A percentile compares a stretch with the other conserved stretches of the same genome.
Conservation (phyloP, 2,888 invertebrate species). For the Melolontha melolontha region DNA sequence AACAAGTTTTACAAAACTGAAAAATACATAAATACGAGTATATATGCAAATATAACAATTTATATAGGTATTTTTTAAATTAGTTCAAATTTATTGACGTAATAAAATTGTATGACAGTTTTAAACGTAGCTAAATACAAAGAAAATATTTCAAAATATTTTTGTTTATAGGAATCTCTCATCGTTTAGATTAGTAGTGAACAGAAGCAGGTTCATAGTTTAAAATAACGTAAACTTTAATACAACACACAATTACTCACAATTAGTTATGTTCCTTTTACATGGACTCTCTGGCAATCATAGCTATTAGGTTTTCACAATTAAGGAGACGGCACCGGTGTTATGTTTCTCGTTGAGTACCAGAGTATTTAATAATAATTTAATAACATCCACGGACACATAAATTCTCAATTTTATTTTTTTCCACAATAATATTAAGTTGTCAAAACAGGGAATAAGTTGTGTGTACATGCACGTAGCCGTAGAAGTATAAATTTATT, state of each 20-base stretch:
- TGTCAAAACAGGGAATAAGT: conserved; percentile 35
- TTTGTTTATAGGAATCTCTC: no score
- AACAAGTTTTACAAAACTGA: no score
- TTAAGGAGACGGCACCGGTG: conserved; percentile 1
- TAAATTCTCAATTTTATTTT: conserved; percentile 31
- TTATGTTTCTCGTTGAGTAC: conserved; percentile 34
- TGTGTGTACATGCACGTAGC: conserved; percentile 13
- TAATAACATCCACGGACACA: conserved; percentile 25
- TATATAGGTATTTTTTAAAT: no score
- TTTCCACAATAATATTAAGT: conserved; percentile 37
- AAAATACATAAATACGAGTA: no score
- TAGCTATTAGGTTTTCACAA: conserved; percentile 15
- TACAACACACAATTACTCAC: conserved; percentile 6
- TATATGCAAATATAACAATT: no score
- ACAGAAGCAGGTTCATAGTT: no score
- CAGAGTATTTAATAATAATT: conserved; percentile 32
- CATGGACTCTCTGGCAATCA: conserved; percentile 2
- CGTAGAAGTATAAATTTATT: conserved; percentile 38
- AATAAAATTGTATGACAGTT: no score
- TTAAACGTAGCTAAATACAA: no score
- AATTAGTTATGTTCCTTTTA: conserved; percentile 4
- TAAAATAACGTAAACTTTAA: conserved; percentile 10
- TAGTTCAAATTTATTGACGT: no score
- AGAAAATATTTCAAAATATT: no score
- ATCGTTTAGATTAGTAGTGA: no score